These are phyloP conservation scores for Colossoma macropomum DNA, from an alignment of 2,113 vertebrate species.

Conservation along the genomic window DNA sequence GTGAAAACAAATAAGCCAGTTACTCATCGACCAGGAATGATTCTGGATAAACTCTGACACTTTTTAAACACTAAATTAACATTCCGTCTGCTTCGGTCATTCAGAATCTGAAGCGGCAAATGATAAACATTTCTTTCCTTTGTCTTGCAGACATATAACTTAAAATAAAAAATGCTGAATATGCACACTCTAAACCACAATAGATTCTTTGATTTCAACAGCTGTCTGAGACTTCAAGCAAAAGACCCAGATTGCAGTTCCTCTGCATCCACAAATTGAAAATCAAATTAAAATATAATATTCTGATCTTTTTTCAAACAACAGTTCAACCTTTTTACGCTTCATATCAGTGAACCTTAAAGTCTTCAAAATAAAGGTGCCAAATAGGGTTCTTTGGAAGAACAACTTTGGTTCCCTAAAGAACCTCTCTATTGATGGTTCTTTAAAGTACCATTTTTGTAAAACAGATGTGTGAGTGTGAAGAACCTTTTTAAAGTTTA, in stretches of 20 bases:
- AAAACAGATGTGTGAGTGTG: not conserved
- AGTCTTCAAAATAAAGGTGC: too few species aligned
- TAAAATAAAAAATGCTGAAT: not conserved
- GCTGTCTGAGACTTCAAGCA: not conserved
- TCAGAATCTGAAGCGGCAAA: not conserved
- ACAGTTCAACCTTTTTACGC: not conserved
- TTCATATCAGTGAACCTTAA: too few species aligned
- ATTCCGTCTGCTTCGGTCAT: not conserved
- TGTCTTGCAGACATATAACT: not conserved
- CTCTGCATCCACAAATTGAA: too few species aligned
- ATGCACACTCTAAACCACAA: not conserved
- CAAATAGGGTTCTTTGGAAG: too few species aligned
- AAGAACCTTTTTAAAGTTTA: too few species aligned
- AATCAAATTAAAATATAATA: not conserved
- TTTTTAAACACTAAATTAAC: not conserved
- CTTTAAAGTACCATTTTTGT: not conserved
- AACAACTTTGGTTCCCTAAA: too few species aligned
- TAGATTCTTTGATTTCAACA: not conserved
- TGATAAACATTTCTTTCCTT: too few species aligned
- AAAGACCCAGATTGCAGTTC: too few species aligned
- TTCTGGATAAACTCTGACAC: not conserved
- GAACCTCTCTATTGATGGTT: too few species aligned
- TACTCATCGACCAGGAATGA: not conserved
- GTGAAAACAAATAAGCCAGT: slow-evolving; percentile 47
- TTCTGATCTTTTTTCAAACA: not conserved